These are phyloP conservation scores for Diabrotica virgifera DNA, from an alignment of 1,140 invertebrate species.

Conservation along the genomic window DNA sequence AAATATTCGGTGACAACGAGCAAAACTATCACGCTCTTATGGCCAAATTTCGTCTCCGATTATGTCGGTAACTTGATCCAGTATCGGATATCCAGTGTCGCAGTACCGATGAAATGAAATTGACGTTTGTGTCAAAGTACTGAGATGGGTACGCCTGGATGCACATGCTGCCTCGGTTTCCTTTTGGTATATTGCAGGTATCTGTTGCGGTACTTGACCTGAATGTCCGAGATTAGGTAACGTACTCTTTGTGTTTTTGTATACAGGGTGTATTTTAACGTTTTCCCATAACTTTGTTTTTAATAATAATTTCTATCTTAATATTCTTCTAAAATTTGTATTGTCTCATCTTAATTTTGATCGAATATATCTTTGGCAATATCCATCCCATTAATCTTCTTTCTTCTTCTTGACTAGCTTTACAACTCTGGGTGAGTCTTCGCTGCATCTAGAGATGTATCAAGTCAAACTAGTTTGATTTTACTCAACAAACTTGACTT, in stretches of 20 bases:
- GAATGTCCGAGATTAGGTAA: conserved; percentile 6
- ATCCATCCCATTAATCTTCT: too few species aligned
- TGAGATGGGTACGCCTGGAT: neutral
- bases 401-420: too few species aligned
- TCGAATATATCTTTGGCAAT: too few species aligned
- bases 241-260: conserved; percentile 6
- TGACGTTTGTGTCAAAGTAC: conserved; percentile 14
- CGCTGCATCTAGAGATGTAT: too few species aligned
- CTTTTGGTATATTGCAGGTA: conserved; percentile 10
- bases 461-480: too few species aligned
- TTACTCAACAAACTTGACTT: too few species aligned
- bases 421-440: too few species aligned
- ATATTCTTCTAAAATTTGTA: too few species aligned
- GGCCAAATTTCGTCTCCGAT: conserved; percentile 12
- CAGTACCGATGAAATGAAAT: neutral
- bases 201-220: conserved; percentile 11
- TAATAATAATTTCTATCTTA: too few species aligned
- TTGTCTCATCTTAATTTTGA: too few species aligned
- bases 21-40: conserved; percentile 14
- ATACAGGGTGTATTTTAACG: neutral
- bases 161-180: neutral
- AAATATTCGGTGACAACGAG: conserved; percentile 14
- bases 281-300: too few species aligned
- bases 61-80: conserved; percentile 10
- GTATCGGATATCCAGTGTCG: neutral